Evolutionary conservation across 2,888 invertebrate genomes (phyloP), one percentile per base, ranked within the genome.

Genomic region (Archips crataeganus): DNA sequence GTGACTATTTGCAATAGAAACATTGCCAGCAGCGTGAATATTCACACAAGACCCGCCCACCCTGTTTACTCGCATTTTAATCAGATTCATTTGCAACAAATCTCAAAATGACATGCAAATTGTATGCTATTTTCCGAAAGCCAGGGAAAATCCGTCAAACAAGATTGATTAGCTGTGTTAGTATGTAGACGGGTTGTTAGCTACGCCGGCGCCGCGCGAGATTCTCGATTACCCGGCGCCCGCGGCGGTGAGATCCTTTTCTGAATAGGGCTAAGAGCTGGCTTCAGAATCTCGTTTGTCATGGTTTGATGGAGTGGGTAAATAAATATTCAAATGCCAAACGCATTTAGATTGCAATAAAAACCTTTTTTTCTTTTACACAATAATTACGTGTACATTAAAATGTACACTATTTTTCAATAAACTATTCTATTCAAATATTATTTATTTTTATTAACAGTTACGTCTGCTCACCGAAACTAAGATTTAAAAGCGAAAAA

Each of bases 151-250:
- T 45, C 63, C 15, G 51, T 70, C 54, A 63, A 68, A 59, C 73
- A 42, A 72, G 67, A 72, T 67, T 42, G 45, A 72, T 67, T 57
- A 57, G 63, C 36, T 15, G 66, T 62, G 67, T 63, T 59, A 68
- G 72, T 72, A 63, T 68, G 67, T 63, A 63, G 59, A 68, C 65
- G 13, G 63, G 63, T 34, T 34, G 63, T 34, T 32, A 59, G 51
- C 60, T 75, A 75, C 77, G 77, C 77, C 75, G 77, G 79, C 78
- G 78, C 77, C 77, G 65, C 67, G 65, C 64, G 57, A 68, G 65
- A 73, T 73, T 39, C 32, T 9, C 59, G 73, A 67, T 75, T 57
- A 63, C 70, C 32, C 15, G 73, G 73, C 73, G 70, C 61, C 63
- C 39, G 63, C 62, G 45, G 62, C 68, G 57, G 45, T 36, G 51